phyloP scores from a whole-genome alignment of 2,797 vertebrate species.

The Varecia variegata region DNA sequence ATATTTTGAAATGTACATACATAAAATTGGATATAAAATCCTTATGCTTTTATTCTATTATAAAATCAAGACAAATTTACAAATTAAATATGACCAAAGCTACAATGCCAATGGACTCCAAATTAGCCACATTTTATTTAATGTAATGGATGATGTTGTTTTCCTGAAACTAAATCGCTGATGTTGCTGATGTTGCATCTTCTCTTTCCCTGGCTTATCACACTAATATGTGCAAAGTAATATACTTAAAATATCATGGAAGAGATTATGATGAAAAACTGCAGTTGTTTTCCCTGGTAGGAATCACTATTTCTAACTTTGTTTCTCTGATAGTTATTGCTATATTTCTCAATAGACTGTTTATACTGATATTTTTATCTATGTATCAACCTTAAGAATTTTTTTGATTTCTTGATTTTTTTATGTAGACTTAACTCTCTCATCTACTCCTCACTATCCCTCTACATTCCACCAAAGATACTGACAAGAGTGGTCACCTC shows the following conservation, averaged over 20 bases:
- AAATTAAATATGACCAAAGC: conserved; percentile 37
- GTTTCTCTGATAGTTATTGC: neutral
- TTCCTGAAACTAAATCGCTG: conserved; percentile 16
- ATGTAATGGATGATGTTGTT: neutral
- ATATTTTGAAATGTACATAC: conserved; percentile 9
- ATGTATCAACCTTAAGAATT: neutral
- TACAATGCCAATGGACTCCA: conserved; percentile 10
- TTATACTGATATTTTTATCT: neutral
- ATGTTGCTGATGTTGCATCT: neutral
- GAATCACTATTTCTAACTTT: neutral
- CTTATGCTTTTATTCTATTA: conserved; percentile 50
- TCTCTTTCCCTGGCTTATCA: conserved; percentile 20
- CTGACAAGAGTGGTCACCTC: neutral
- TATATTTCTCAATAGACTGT: conserved; percentile 20
- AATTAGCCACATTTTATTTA: conserved; percentile 52
- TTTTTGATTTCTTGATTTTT: conserved; percentile 2
- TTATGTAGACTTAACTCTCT: neutral
- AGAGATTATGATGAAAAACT: neutral
- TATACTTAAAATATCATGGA: conserved; percentile 9
- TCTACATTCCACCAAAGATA: neutral
- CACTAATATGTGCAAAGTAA: conserved; percentile 42
- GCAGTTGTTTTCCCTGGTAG: neutral
- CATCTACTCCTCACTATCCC: neutral
- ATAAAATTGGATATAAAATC: neutral
- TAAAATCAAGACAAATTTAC: conserved; percentile 48